phyloP scores from a whole-genome alignment of 2,888 invertebrate genomes.

The Cerastoderma edule region DNA sequence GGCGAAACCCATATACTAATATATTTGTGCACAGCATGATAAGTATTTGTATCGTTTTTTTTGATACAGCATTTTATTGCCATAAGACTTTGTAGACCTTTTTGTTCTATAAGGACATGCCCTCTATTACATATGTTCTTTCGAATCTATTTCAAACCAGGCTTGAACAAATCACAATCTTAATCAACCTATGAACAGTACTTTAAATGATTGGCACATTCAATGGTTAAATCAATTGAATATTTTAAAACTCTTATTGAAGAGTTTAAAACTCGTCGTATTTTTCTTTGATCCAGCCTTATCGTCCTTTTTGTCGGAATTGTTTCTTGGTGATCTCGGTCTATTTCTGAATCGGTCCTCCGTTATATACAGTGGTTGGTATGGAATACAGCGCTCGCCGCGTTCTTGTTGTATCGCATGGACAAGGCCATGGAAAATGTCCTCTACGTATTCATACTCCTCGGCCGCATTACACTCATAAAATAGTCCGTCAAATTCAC shows the following conservation, averaged over 20 bases:
- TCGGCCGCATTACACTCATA: slow-evolving; percentile 83
- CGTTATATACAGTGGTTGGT: slow-evolving; percentile 80
- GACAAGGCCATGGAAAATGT: slow-evolving; percentile 81
- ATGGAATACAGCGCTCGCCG: slow-evolving; percentile 75
- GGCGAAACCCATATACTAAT: too few relatives aligned
- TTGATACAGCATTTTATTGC: too few relatives aligned
- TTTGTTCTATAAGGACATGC: too few relatives aligned
- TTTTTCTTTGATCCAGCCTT: slow-evolving; percentile 73
- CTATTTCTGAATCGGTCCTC: slow-evolving; percentile 74
- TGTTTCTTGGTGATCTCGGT: slow-evolving; percentile 74
- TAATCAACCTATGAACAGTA: too few relatives aligned
- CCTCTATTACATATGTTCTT: too few relatives aligned
- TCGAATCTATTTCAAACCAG: too few relatives aligned
- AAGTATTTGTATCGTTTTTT: too few relatives aligned
- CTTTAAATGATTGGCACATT: too few relatives aligned
- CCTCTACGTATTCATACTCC: slow-evolving; percentile 81
- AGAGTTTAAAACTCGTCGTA: slow-evolving; percentile 74
- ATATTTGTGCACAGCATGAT: too few relatives aligned
- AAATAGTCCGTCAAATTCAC: slow-evolving; percentile 80
- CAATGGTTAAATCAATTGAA: slow-evolving; percentile 67
- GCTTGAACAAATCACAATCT: too few relatives aligned
- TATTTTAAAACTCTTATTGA: slow-evolving; percentile 80
- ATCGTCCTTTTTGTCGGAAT: slow-evolving; percentile 72
- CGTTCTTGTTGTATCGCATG: slow-evolving; percentile 79
- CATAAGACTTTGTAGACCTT: too few relatives aligned